Conservation (phyloP, 2,113 vertebrate genomes). For the Blennius ocellaris region DNA sequence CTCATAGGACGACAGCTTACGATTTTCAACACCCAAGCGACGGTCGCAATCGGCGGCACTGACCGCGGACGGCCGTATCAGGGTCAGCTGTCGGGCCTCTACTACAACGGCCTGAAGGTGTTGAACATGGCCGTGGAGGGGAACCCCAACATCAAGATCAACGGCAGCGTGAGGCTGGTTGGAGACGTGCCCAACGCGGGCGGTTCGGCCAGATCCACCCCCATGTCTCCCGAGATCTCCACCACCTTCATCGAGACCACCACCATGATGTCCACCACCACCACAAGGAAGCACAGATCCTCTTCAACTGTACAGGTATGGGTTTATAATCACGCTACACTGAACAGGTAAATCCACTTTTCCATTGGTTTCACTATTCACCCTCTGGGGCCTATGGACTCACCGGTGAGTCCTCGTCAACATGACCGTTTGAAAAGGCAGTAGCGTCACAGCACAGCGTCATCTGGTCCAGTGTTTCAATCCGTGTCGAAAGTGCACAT, state of each 20-base stretch:
- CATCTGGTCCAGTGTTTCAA: too few species aligned
- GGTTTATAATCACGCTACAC: neutral
- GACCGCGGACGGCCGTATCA: slow-evolving; percentile 95
- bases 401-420: too few species aligned
- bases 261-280: slow-evolving; percentile 98
- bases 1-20: slow-evolving; percentile 93
- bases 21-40: slow-evolving; percentile 99
- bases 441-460: too few species aligned
- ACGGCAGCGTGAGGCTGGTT: slow-evolving; percentile 95
- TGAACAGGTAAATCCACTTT: too few species aligned
- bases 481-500: too few species aligned
- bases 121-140: slow-evolving; percentile 96
- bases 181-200: slow-evolving; percentile 91
- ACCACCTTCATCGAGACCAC: slow-evolving; percentile 97
- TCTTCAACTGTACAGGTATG: slow-evolving; percentile 93
- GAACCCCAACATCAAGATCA: slow-evolving; percentile 94
- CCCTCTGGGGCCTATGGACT: too few species aligned
- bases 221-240: slow-evolving; percentile 94
- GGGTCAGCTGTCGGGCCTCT: slow-evolving; percentile 97
- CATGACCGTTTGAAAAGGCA: too few species aligned
- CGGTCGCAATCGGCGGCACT: slow-evolving; percentile 93
- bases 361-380: too few species aligned
- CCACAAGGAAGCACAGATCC: slow-evolving; percentile 94
- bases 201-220: slow-evolving; percentile 91
- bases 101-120: slow-evolving; percentile 98